Percentiles rank a stretch among this genome's conserved stretches.
Conservation (phyloP, 2,113 vertebrate genomes). For the Podocnemis expansa region DNA sequence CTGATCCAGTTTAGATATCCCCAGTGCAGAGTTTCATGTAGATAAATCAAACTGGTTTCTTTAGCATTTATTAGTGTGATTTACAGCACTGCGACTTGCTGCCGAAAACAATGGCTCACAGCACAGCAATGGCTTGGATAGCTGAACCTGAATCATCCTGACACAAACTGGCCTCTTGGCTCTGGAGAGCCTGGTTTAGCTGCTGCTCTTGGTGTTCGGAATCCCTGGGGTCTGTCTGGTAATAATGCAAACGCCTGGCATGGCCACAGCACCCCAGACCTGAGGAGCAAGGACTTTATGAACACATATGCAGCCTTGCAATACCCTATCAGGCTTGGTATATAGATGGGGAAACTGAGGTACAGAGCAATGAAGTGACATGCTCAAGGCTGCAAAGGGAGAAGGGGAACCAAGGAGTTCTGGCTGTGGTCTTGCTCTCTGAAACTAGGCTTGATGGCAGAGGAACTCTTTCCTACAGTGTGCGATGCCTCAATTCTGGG, state of each 20-base stretch:
- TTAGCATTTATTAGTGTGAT: background rate
- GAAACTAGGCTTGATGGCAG: no score
- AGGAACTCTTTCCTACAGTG: no score
- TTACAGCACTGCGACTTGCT: background rate
- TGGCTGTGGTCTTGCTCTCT: background rate
- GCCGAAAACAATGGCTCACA: background rate
- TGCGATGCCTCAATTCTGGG: no score
- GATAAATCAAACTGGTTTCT: background rate
- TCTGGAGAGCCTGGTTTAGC: background rate
- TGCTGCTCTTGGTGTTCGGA: rapidly evolving
- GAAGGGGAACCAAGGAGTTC: background rate
- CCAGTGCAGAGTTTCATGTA: background rate
- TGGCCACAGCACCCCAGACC: background rate
- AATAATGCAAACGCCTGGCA: no score
- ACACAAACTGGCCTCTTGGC: no score
- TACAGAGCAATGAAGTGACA: background rate
- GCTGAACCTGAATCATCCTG: background rate
- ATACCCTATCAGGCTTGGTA: background rate
- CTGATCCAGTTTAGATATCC: background rate
- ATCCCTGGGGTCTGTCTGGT: background rate
- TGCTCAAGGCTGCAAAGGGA: background rate
- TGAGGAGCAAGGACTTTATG: background rate
- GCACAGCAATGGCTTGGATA: background rate
- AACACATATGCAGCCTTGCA: background rate
- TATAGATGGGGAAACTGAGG: background rate